These are phyloP conservation scores for Steinernema hermaphroditum DNA, from an alignment of 2,888 invertebrate species.

Conservation along the genomic window DNA sequence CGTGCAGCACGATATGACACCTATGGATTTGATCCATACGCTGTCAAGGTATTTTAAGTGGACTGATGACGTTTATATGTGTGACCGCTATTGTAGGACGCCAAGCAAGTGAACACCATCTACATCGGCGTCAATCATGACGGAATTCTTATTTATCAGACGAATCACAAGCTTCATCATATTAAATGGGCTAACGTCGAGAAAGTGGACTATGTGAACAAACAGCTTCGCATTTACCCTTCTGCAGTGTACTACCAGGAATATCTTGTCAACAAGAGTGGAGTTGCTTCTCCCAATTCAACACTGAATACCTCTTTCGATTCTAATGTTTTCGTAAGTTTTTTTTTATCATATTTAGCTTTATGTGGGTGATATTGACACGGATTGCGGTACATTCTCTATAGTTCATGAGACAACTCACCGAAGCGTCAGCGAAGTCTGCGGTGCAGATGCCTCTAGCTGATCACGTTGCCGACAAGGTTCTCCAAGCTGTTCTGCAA, in stretches of 20 bases:
- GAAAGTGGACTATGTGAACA: slow-evolving; percentile 87
- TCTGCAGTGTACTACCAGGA: slow-evolving; percentile 40
- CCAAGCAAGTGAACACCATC: slow-evolving; percentile 81
- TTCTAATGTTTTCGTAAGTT: slow-evolving; percentile 16
- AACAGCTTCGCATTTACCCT: slow-evolving; percentile 91
- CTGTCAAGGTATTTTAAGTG: slow-evolving; percentile 79
- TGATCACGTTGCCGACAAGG: neutral
- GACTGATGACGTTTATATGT: neutral
- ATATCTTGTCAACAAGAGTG: neutral
- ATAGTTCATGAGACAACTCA: slow-evolving; percentile 13
- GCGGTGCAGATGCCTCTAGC: neutral
- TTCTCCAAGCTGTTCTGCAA: neutral
- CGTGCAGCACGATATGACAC: slow-evolving; percentile 89
- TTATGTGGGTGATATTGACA: slow-evolving; percentile 12
- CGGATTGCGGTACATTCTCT: neutral
- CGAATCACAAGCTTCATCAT: slow-evolving; percentile 86
- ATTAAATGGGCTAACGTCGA: slow-evolving; percentile 94
- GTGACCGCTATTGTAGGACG: slow-evolving; percentile 77
- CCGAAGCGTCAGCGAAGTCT: neutral
- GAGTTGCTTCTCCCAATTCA: slow-evolving; percentile 32
- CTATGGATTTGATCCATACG: slow-evolving; percentile 95
- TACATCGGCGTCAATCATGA: slow-evolving; percentile 92
- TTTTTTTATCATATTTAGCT: neutral
- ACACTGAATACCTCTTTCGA: neutral
- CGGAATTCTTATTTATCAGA: slow-evolving; percentile 91